These are phyloP conservation scores for Prochilodus magdalenae DNA, from an alignment of 2,113 vertebrate species.

Conservation along the genomic window DNA sequence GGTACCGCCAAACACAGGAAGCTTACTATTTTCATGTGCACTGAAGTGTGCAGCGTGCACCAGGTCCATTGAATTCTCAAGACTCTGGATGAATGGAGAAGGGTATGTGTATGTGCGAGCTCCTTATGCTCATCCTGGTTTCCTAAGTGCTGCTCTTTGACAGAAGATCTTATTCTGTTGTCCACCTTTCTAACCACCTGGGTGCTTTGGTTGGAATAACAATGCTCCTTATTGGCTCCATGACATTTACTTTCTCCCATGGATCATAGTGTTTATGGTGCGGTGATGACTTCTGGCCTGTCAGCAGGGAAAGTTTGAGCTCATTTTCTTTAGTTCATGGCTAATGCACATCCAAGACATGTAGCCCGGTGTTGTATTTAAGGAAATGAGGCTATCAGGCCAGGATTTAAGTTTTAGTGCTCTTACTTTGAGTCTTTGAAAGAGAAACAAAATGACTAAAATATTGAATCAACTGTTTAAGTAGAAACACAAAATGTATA, in stretches of 20 bases:
- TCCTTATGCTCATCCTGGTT: background rate
- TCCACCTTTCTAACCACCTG: constrained; percentile 13
- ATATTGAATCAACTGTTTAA: background rate
- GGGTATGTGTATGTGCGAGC: background rate
- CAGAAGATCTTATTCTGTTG: constrained; percentile 34
- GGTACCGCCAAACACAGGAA: constrained; percentile 64
- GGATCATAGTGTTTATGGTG: background rate
- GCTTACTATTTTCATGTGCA: constrained; percentile 73
- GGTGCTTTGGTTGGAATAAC: background rate
- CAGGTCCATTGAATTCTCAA: constrained; percentile 66
- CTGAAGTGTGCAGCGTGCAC: constrained; percentile 69
- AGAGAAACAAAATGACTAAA: background rate
- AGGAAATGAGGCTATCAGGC: background rate
- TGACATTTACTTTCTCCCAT: background rate
- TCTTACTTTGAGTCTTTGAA: no score
- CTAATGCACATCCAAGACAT: no score
- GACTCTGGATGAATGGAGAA: constrained; percentile 39
- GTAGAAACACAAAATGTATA: no score
- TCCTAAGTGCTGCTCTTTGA: constrained; percentile 22
- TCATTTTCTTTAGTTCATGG: background rate
- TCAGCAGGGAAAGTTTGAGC: background rate
- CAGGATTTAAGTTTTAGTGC: no score
- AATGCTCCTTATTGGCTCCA: constrained; percentile 8
- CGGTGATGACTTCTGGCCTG: background rate
- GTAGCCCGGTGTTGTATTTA: background rate